These are phyloP conservation scores for Hypsopygia costalis DNA, from an alignment of 2,888 invertebrate species.

Conservation along the genomic window DNA sequence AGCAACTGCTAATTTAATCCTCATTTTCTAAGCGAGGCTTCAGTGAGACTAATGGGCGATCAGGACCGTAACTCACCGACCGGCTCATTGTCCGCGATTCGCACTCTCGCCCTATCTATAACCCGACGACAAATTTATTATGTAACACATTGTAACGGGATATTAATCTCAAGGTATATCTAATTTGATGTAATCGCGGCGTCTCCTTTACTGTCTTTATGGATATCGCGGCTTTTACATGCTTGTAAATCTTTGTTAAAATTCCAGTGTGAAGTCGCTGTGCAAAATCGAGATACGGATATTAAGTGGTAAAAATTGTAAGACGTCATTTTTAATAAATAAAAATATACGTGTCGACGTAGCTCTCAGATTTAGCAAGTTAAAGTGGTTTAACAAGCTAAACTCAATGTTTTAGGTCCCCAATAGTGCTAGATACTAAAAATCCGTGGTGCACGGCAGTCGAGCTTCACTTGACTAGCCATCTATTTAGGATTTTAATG, in stretches of 20 bases:
- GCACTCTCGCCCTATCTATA: conserved; percentile 71
- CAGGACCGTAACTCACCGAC: conserved; percentile 64
- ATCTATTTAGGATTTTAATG: too few relatives aligned
- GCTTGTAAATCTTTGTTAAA: conserved; percentile 9
- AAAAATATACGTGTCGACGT: too few relatives aligned
- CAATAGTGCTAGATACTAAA: too few relatives aligned
- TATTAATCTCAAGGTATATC: conserved; percentile 52
- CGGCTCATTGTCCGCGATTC: conserved; percentile 70
- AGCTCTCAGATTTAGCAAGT: too few relatives aligned
- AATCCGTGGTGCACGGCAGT: too few relatives aligned
- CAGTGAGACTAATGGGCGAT: conserved; percentile 72
- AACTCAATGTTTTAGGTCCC: too few relatives aligned
- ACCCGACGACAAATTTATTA: conserved; percentile 76
- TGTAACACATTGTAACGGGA: conserved; percentile 62
- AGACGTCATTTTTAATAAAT: background rate
- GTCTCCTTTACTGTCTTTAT: conserved; percentile 10
- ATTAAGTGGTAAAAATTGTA: background rate
- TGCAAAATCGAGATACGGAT: background rate
- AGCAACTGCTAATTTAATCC: conserved; percentile 34
- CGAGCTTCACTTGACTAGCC: too few relatives aligned
- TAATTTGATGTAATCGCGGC: conserved; percentile 56
- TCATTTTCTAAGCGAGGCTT: conserved; percentile 49
- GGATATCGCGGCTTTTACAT: conserved; percentile 13
- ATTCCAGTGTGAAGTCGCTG: background rate
- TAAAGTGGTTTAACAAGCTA: too few relatives aligned